A percentile compares a stretch with the other conserved stretches of the same genome.
Conservation (phyloP, 2,888 invertebrate genomes). For the Autographa gamma region DNA sequence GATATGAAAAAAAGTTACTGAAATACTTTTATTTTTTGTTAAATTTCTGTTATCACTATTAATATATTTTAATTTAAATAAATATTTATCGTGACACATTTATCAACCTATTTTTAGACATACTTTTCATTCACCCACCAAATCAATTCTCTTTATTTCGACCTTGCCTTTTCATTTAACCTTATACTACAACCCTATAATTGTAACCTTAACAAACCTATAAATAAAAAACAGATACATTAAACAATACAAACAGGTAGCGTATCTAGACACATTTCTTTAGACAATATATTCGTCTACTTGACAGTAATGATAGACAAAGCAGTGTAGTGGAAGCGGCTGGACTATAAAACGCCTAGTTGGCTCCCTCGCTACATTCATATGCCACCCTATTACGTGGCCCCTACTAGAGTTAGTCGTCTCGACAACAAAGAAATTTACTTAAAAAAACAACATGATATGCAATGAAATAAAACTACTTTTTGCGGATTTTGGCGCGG, state of each 20-base stretch:
- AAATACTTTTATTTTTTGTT: no score
- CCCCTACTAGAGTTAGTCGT: slow-evolving; percentile 29
- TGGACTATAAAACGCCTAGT: slow-evolving; percentile 35
- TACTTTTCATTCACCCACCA: no score
- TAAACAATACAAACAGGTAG: slow-evolving; percentile 1
- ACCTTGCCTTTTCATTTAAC: neutral
- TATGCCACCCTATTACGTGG: slow-evolving; percentile 29
- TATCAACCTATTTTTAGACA: no score
- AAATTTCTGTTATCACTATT: no score
- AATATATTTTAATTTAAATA: no score
- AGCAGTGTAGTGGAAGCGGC: slow-evolving; percentile 34
- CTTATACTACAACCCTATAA: neutral
- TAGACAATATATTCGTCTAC: slow-evolving; percentile 32
- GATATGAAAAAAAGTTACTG: no score
- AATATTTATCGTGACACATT: no score
- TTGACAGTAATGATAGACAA: slow-evolving; percentile 32
- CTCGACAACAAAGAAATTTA: neutral
- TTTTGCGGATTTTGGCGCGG: no score
- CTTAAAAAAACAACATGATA: no score
- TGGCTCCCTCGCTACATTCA: slow-evolving; percentile 33
- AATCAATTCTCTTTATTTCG: neutral
- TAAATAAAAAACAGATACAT: neutral
- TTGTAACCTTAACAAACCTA: neutral
- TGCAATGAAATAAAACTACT: no score
- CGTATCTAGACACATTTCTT: slow-evolving; percentile 14